Percentiles rank a stretch among this genome's conserved stretches.
Evolutionary conservation across 2,888 invertebrate genomes (phyloP).

Genomic region (Amiota communis): DNA sequence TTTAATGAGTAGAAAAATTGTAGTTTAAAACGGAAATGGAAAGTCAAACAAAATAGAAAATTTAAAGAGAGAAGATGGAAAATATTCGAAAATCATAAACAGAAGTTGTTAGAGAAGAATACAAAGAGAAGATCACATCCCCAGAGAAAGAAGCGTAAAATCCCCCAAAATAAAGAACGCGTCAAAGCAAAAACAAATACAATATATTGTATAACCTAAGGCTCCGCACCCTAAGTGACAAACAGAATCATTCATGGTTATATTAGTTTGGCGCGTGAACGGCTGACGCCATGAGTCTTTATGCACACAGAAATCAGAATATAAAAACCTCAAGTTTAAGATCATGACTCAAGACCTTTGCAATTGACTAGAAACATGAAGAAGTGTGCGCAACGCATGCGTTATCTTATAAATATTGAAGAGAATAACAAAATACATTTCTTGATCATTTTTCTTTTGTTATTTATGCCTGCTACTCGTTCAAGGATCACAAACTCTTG

Average conservation of each 20-base stretch:
- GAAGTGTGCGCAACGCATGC: conserved; percentile 54
- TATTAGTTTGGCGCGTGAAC: conserved; percentile 4
- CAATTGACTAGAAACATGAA: background rate
- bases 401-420: conserved; percentile 41
- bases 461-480: background rate
- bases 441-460: background rate
- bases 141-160: conserved; percentile 30
- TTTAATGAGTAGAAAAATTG: conserved; percentile 59
- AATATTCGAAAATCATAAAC: background rate
- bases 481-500: background rate
- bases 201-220: background rate
- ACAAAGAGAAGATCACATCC: background rate
- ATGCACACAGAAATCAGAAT: background rate
- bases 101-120: background rate
- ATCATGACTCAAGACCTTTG: conserved; percentile 36
- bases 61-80: conserved; percentile 32
- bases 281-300: background rate
- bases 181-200: conserved; percentile 16
- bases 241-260: background rate
- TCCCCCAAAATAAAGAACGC: conserved; percentile 20
- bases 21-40: background rate
- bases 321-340: conserved; percentile 1
- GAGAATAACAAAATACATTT: conserved; percentile 16
- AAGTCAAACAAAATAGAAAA: conserved; percentile 41
- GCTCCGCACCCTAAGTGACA: background rate